Base-by-base conservation (phyloP, 1,140 invertebrate species). In the Cydia fagiglandana region DNA sequence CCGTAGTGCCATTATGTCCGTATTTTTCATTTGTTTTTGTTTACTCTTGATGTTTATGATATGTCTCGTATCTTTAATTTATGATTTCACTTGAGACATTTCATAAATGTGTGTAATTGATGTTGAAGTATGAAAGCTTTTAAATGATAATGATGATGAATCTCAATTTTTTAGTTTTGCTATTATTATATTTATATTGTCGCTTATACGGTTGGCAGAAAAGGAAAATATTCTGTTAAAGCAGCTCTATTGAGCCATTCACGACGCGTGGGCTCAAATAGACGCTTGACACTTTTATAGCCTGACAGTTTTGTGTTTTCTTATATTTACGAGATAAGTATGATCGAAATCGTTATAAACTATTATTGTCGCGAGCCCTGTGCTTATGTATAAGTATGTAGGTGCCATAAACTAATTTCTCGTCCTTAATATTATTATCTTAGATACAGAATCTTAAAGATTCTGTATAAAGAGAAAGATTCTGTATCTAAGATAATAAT, bases 111-210 rank as follows among this genome's bases (percentile, higher is more conserved):
- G 56, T 61, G 10, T 3, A 61, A 61, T n/a, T 24, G 17, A 12
- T n/a, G 20, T 61, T 61, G 56, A 61, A 12, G 56, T 56, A 47
- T 56, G n/a, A 56, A 56, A 7, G 53, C n/a, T 56, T 56, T 56
- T 17, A 56, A 56, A 56, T 17, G 1, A 7, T 17, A 56, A 20
- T 9, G 45, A 4, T 15, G 15, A 47, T 45, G 41, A 45, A 12
- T 2, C 41, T 0, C 45, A 3, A 45, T 45, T 47, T 47, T 47
- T 10, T 41, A 10, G 9, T 41, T 41, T 7, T 41, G 7, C 7
- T 41, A 41, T 41, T 41, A 38, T 38, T 15, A 47, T 47, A 47
- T 1, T 13, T 13, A 12, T 13, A 13, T 15, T 15, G 47, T 50
- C 47, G 3, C 47, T 50, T 50, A 56, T 56, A 56, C n/a, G n/a